Percentiles rank a stretch among this genome's conserved stretches.
These are phyloP conservation scores for Drosophila lacteicornis DNA, from an alignment of 1,140 invertebrate species.

Conservation along the genomic window DNA sequence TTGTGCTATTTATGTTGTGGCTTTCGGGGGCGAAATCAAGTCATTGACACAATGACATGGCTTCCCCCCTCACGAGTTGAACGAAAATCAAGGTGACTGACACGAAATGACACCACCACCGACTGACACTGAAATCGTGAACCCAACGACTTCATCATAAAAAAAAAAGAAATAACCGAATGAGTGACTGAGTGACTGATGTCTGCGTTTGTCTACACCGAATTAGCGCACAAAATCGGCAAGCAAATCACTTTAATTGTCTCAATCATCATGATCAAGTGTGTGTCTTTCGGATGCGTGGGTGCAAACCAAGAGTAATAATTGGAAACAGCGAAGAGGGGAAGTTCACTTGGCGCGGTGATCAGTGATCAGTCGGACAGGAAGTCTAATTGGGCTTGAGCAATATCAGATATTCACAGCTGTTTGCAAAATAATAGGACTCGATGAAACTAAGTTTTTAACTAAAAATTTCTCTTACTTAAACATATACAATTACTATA, in stretches of 20 bases:
- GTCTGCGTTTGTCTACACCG: conserved; percentile 58
- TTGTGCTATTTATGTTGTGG: not conserved
- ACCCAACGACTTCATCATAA: conserved; percentile 23
- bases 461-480: too few relatives aligned
- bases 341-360: conserved; percentile 1
- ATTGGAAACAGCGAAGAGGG: not conserved
- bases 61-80: not conserved
- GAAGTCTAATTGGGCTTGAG: conserved; percentile 26
- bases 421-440: not conserved
- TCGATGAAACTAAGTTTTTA: too few relatives aligned
- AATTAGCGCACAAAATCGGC: conserved; percentile 74
- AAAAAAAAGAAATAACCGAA: not conserved
- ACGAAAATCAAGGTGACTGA: conserved; percentile 65
- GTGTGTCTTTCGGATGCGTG: conserved; percentile 13
- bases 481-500: not conserved
- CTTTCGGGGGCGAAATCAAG: conserved; percentile 20
- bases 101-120: conserved; percentile 32
- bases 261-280: conserved; percentile 44
- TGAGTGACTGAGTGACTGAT: conserved; percentile 23
- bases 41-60: conserved; percentile 59
- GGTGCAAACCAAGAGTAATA: conserved; percentile 10
- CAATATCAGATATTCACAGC: conserved; percentile 3
- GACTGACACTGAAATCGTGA: conserved; percentile 30
- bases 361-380: conserved; percentile 22
- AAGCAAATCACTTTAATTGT: conserved; percentile 72